Evolutionary conservation across 1,140 invertebrate genomes (phyloP).

Genomic region (Drosophila novamexicana): DNA sequence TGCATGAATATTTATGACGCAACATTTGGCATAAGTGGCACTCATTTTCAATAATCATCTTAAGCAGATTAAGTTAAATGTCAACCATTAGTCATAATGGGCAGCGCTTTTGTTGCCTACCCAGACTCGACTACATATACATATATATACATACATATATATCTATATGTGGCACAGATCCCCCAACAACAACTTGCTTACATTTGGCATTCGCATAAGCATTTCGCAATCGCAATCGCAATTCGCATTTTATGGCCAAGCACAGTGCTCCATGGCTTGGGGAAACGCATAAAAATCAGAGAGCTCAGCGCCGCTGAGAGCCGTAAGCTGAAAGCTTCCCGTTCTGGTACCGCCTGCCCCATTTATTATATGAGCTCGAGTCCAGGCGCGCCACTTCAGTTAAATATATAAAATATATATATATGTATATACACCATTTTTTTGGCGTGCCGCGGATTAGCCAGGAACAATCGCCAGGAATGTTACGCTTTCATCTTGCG

Average conservation of each 20-base stretch:
- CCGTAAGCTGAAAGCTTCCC: slow-evolving; percentile 17
- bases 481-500: slow-evolving; percentile 69
- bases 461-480: slow-evolving; percentile 53
- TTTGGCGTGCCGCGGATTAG: slow-evolving; percentile 61
- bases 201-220: slow-evolving; percentile 64
- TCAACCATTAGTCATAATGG: slow-evolving; percentile 83
- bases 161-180: slow-evolving; percentile 14
- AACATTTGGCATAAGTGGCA: slow-evolving; percentile 82
- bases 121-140: slow-evolving; percentile 16
- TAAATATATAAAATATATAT: slow-evolving; percentile 42
- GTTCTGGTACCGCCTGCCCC: slow-evolving; percentile 55
- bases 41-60: slow-evolving; percentile 83
- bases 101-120: slow-evolving; percentile 61
- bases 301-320: slow-evolving; percentile 15
- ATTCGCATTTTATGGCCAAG: slow-evolving; percentile 74
- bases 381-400: slow-evolving; percentile 70
- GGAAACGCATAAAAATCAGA: slow-evolving; percentile 78
- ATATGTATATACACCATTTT: slow-evolving; percentile 8
- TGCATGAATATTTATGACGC: slow-evolving; percentile 83
- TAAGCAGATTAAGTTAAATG: slow-evolving; percentile 83
- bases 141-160: slow-evolving; percentile 16
- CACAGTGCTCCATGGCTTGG: slow-evolving; percentile 38
- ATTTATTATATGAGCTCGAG: slow-evolving; percentile 76
- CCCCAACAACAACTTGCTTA: slow-evolving; percentile 55
- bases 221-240: slow-evolving; percentile 54